Percentiles rank a stretch among this genome's conserved stretches.
Conservation (phyloP, 1,140 invertebrate genomes). For the Odontomachus brunneus region DNA sequence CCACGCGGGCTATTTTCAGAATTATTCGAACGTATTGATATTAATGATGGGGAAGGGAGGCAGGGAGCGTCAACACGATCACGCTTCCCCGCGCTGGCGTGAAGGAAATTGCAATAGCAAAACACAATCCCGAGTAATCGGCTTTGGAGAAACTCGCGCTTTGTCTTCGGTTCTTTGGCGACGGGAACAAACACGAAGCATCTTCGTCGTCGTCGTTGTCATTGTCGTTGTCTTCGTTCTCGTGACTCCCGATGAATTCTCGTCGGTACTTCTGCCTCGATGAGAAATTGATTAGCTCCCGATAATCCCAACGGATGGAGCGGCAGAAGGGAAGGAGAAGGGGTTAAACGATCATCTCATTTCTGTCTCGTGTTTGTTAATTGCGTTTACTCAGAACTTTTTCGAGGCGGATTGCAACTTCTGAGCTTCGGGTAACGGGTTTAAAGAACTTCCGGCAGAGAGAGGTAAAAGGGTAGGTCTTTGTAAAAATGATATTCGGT, state of each 20-base stretch:
- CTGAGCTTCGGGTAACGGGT: background rate
- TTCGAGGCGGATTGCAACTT: background rate
- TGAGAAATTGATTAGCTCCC: constrained; percentile 62
- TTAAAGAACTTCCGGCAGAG: too few species aligned
- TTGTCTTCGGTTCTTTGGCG: constrained; percentile 68
- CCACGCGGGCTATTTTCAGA: constrained; percentile 44
- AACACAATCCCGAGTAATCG: constrained; percentile 62
- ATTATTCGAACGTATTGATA: constrained; percentile 61
- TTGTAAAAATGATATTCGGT: too few species aligned
- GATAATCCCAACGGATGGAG: constrained; percentile 25
- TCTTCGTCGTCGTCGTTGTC: too few species aligned
- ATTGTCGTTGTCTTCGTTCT: background rate
- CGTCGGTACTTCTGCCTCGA: constrained; percentile 43
- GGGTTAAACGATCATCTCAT: constrained; percentile 42
- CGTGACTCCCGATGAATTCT: constrained; percentile 64
- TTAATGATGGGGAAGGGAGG: constrained; percentile 55
- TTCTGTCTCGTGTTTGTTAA: constrained; percentile 40
- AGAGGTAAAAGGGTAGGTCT: too few species aligned
- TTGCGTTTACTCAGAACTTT: constrained; percentile 19
- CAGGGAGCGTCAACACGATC: constrained; percentile 4
- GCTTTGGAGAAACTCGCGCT: constrained; percentile 58
- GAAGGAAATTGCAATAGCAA: constrained; percentile 61
- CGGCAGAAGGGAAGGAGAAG: background rate
- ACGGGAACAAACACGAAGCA: constrained; percentile 48
- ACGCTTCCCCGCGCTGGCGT: background rate